Evolutionary conservation across 2,113 vertebrate species (phyloP).

Genomic region (Protobothrops flavoviridis): DNA sequence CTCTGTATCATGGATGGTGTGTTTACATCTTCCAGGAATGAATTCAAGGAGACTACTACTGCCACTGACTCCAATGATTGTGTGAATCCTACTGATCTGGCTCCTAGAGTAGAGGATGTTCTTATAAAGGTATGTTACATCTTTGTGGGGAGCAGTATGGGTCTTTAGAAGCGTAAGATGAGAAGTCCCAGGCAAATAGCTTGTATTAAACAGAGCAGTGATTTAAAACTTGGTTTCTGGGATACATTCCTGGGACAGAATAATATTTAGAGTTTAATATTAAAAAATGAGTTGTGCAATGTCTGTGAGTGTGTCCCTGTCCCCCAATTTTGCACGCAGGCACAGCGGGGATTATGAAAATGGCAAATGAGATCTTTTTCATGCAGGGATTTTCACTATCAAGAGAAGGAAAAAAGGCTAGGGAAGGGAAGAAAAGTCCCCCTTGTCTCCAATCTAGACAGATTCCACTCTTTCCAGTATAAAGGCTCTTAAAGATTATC

Average conservation of each 20-base stretch:
- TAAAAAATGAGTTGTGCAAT: not conserved
- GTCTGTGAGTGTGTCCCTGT: not conserved
- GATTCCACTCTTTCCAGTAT: not conserved
- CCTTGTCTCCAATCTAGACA: not conserved
- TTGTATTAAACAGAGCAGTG: constrained; percentile 24
- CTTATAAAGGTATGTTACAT: constrained; percentile 67
- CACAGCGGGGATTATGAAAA: not conserved
- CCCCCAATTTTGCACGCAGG: not conserved
- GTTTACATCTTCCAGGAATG: constrained; percentile 57
- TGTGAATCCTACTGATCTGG: constrained; percentile 34
- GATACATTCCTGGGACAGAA: not conserved
- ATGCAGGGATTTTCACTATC: not conserved
- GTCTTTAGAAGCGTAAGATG: constrained; percentile 26
- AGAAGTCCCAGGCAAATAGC: constrained; percentile 22
- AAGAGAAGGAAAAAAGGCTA: not conserved
- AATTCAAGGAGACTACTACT: constrained; percentile 41
- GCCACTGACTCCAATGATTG: constrained; percentile 45
- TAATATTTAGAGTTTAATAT: not conserved
- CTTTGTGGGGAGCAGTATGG: not conserved
- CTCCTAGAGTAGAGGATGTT: constrained; percentile 47
- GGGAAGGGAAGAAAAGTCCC: not conserved
- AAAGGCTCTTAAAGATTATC: not conserved
- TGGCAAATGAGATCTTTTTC: not conserved
- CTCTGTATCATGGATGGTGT: constrained; percentile 6
- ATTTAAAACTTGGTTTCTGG: not conserved